These are phyloP conservation scores for Xanthia icteritia DNA, from an alignment of 2,888 invertebrate genomes.

Conservation along the genomic window DNA sequence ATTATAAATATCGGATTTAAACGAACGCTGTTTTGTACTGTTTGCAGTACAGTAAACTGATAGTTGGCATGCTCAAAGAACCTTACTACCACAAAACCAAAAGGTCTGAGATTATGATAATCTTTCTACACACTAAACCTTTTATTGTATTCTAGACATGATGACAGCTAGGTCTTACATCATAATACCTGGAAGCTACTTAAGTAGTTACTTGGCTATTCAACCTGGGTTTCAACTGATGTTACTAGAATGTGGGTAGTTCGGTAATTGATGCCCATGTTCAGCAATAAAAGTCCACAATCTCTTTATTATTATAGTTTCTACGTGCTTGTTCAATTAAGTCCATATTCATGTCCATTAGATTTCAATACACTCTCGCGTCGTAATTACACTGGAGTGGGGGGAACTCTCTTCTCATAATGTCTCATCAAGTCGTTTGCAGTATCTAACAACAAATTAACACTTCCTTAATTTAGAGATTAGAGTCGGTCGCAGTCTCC, in stretches of 20 bases:
- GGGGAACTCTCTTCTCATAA: conserved; percentile 49
- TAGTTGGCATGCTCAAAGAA: neutral
- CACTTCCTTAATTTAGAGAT: conserved; percentile 68
- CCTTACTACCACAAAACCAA: too few species aligned
- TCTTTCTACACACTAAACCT: neutral
- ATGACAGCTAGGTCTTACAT: conserved; percentile 7
- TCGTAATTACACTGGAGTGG: conserved; percentile 33
- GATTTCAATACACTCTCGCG: conserved; percentile 34
- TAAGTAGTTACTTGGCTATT: neutral
- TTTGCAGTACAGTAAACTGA: too few species aligned
- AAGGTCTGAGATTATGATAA: neutral
- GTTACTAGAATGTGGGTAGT: conserved; percentile 11
- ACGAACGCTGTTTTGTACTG: too few species aligned
- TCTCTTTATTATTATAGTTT: conserved; percentile 9
- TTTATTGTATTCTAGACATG: neutral
- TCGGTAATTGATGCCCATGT: neutral
- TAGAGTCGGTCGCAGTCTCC: conserved; percentile 56
- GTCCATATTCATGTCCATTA: conserved; percentile 28
- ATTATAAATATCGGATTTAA: too few species aligned
- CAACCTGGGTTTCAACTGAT: neutral
- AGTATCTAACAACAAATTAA: conserved; percentile 58
- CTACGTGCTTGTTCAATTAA: conserved; percentile 27
- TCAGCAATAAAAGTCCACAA: conserved; percentile 9
- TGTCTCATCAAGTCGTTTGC: conserved; percentile 48
- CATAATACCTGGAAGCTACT: neutral